Conservation (phyloP, 2,113 vertebrate genomes). For the Saccopteryx bilineata region DNA sequence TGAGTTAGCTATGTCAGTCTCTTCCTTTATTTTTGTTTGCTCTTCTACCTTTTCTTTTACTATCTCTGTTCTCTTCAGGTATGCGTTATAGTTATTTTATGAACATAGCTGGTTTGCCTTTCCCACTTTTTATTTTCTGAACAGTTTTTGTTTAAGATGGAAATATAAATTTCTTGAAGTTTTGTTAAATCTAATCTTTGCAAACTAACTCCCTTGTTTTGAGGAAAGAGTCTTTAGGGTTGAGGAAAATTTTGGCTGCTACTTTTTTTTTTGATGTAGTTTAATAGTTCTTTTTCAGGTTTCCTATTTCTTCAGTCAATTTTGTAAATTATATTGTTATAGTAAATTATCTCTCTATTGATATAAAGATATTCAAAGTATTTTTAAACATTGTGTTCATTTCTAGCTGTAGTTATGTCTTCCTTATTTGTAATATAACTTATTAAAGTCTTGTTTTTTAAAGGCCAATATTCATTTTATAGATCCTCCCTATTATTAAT, state of each 20-base stretch:
- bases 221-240: background rate
- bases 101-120: background rate
- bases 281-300: conserved; percentile 20
- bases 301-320: conserved; percentile 2
- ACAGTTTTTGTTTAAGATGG: background rate
- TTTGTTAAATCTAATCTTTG: background rate
- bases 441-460: conserved; percentile 22
- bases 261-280: background rate
- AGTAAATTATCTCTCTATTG: conserved; percentile 9
- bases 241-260: background rate
- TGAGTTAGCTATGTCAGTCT: background rate
- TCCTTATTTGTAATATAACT: conserved; percentile 28
- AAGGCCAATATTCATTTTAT: conserved; percentile 17
- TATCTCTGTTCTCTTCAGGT: background rate
- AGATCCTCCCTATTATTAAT: background rate
- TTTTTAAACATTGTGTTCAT: conserved; percentile 1
- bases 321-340: conserved; percentile 45
- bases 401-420: background rate
- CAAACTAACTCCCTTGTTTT: background rate
- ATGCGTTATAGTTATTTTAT: background rate
- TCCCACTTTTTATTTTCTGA: conserved; percentile 49
- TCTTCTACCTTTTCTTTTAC: background rate
- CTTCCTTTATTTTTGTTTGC: background rate
- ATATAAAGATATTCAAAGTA: background rate
- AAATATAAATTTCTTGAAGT: background rate